A percentile compares a stretch with the other conserved stretches of the same genome.
phyloP scores from a whole-genome alignment of 2,888 invertebrate species.

The Leucophora obtusa region DNA sequence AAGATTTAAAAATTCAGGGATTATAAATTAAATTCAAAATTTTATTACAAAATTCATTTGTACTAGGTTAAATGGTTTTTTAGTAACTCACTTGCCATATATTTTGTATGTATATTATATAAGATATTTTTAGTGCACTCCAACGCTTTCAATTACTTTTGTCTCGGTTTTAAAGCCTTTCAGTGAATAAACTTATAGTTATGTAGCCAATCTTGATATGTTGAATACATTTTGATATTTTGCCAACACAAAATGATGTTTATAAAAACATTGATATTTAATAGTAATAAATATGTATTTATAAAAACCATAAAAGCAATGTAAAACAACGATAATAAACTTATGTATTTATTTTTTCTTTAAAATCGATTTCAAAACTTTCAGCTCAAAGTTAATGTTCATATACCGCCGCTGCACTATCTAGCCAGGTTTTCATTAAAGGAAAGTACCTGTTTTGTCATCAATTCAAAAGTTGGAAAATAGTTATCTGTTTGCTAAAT shows the following conservation, averaged over 20 bases:
- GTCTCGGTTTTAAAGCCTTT: neutral
- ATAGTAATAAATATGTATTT: neutral
- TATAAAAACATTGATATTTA: neutral
- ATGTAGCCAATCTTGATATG: neutral
- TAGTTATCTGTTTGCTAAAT: too few relatives aligned
- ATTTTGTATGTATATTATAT: conserved; percentile 4
- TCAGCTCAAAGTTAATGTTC: too few relatives aligned
- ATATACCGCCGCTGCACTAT: too few relatives aligned
- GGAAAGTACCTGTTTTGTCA: too few relatives aligned
- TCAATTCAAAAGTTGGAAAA: too few relatives aligned
- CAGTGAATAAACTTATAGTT: neutral
- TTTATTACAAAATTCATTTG: conserved; percentile 6
- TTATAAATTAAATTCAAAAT: conserved; percentile 42
- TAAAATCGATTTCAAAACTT: too few relatives aligned
- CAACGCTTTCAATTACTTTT: neutral
- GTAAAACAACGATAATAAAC: neutral
- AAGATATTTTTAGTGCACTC: neutral
- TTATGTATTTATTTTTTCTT: too few relatives aligned
- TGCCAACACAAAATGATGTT: neutral
- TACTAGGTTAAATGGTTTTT: conserved; percentile 7
- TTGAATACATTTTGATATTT: neutral
- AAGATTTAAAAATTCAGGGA: conserved; percentile 56
- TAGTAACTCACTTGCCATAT: conserved; percentile 42
- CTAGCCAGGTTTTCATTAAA: too few relatives aligned
- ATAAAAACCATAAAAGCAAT: neutral